These are phyloP conservation scores for Rhogogaster chlorosoma DNA, from an alignment of 2,888 invertebrate species.

Conservation along the genomic window DNA sequence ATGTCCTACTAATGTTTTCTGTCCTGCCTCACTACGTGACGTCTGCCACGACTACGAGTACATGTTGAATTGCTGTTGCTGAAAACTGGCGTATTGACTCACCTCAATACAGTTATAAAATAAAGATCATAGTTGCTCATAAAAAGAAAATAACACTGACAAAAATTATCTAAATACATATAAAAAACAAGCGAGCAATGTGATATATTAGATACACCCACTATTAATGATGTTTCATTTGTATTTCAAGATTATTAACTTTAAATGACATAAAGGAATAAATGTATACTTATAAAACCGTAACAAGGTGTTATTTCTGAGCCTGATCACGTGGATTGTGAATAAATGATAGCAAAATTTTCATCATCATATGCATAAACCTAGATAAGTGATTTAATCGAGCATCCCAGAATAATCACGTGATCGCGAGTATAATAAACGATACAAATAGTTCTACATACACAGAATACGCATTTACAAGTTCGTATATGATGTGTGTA, in stretches of 20 bases:
- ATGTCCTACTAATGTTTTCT: conserved; percentile 80
- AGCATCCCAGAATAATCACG: neutral
- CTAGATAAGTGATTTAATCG: neutral
- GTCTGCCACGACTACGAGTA: conserved; percentile 84
- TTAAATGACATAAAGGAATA: too few species aligned
- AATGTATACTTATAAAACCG: too few species aligned
- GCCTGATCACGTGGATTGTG: neutral
- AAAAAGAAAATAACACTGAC: neutral
- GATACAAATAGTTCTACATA: neutral
- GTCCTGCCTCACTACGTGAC: conserved; percentile 81
- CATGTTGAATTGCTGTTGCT: conserved; percentile 84
- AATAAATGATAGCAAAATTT: neutral
- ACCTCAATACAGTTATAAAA: neutral
- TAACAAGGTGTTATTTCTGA: neutral
- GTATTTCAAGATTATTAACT: too few species aligned
- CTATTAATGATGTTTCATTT: neutral
- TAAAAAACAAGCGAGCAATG: neutral
- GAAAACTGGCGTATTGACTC: conserved; percentile 38
- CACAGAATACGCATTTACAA: neutral
- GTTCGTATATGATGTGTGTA: neutral
- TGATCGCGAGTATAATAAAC: neutral
- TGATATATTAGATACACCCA: neutral
- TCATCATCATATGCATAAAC: neutral
- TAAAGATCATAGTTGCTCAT: neutral
- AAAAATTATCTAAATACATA: neutral